These are phyloP conservation scores for Drosophila parthenogenetica DNA, from an alignment of 2,888 invertebrate genomes.

Conservation along the genomic window DNA sequence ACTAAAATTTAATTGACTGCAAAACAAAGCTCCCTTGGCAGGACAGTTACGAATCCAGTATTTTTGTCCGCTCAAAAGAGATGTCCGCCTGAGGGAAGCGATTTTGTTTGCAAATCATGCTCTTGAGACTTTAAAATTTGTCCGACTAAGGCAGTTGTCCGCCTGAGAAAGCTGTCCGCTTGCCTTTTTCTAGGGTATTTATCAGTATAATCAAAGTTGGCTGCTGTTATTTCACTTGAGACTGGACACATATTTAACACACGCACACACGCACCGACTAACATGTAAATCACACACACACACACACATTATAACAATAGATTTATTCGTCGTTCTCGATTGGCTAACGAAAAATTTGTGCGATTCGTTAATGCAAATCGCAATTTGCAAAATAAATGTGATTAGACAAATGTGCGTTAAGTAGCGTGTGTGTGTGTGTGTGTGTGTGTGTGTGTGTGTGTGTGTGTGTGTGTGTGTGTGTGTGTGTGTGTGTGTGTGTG, in stretches of 20 bases:
- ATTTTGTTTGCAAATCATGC: no score
- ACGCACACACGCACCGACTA: neutral
- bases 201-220: neutral
- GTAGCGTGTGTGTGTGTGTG: neutral
- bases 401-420: constrained; percentile 22
- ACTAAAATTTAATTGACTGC: no score
- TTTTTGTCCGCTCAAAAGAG: no score
- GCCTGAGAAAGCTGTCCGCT: no score
- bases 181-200: neutral
- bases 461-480: neutral
- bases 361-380: constrained; percentile 34
- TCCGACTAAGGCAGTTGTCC: no score
- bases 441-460: neutral
- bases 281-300: neutral
- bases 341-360: constrained; percentile 32
- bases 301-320: neutral
- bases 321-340: constrained; percentile 1
- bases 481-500: neutral
- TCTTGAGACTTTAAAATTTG: no score
- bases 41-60: no score
- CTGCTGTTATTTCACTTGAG: constrained; percentile 8
- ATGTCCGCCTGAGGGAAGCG: no score
- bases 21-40: no score
- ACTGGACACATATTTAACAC: neutral
- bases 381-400: constrained; percentile 20